Percentiles rank a stretch among this genome's conserved stretches.
Evolutionary conservation across 1,140 invertebrate genomes (phyloP).

Genomic region (Formica exsecta): DNA sequence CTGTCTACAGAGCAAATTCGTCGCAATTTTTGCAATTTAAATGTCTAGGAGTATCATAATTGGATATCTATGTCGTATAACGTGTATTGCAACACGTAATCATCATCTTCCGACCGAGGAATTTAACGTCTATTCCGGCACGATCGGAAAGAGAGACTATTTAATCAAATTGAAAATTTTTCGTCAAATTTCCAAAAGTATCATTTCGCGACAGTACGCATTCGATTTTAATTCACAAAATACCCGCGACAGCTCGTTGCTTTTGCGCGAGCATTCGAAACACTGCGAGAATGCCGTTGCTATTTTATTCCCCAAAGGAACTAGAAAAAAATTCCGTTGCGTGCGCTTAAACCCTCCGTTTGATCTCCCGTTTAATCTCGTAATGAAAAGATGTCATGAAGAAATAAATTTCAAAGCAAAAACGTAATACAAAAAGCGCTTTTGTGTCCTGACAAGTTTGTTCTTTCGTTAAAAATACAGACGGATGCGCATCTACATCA

Average conservation of each 20-base stretch:
- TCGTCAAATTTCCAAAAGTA: neutral
- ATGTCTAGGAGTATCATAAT: neutral
- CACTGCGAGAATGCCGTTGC: neutral
- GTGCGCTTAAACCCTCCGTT: conserved; percentile 1
- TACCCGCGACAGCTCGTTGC: neutral
- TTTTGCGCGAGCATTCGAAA: neutral
- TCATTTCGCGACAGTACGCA: neutral
- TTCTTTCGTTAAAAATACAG: conserved; percentile 12
- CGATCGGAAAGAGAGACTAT: neutral
- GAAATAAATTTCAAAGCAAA: conserved; percentile 32
- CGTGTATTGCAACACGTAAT: neutral
- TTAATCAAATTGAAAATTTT: conserved; percentile 18
- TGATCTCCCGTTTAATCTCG: conserved; percentile 34
- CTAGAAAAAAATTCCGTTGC: conserved; percentile 26
- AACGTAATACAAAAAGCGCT: neutral
- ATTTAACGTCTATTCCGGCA: neutral
- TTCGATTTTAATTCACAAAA: neutral
- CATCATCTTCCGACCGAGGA: neutral
- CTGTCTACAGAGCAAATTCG: neutral
- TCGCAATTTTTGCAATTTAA: neutral
- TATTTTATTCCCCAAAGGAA: neutral
- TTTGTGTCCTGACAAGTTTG: conserved; percentile 8
- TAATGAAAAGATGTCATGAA: conserved; percentile 35
- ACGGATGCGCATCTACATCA: neutral
- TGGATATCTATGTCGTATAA: neutral